Conservation (phyloP, 37 sponge, comb jelly and placozoan species). For the Diacarnus erythraeanus region DNA sequence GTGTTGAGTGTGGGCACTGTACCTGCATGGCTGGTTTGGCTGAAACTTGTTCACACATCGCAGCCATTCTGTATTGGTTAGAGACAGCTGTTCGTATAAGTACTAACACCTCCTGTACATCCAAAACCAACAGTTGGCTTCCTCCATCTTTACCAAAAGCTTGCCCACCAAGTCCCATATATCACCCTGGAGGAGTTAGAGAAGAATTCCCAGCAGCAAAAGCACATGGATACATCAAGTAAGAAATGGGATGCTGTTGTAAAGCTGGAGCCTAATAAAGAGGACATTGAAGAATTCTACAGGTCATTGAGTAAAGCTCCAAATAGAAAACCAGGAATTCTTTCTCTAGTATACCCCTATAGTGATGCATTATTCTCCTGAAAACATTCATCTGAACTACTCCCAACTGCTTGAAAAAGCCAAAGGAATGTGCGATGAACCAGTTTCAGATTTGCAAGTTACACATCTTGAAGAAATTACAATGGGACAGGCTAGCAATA, state of each 20-base stretch:
- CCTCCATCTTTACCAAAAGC: conserved; percentile 13
- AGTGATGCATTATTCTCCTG: conserved; percentile 17
- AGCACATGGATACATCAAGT: background rate
- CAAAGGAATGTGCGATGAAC: conserved; percentile 5
- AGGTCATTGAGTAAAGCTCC: background rate
- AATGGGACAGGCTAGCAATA: conserved; percentile 20
- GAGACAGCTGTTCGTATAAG: conserved; percentile 8
- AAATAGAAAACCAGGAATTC: conserved; percentile 14
- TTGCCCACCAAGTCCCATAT: background rate
- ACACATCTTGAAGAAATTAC: conserved; percentile 39
- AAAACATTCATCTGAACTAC: conserved; percentile 22
- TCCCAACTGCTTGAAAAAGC: conserved; percentile 25
- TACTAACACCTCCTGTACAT: conserved; percentile 9
- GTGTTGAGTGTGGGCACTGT: no score
- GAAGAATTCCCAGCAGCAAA: background rate
- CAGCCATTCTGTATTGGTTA: conserved; percentile 36
- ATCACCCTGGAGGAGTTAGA: conserved; percentile 22
- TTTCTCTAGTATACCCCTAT: background rate
- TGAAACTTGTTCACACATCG: conserved; percentile 49
- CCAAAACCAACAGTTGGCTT: conserved; percentile 18
- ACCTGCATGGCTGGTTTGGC: conserved; percentile 43
- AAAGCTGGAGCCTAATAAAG: background rate
- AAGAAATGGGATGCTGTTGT: no score
- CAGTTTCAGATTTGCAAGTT: conserved; percentile 18
- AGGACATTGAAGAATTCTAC: conserved; percentile 5